phyloP scores from a whole-genome alignment of 1,140 invertebrate species.

The Archegozetes longisetosus region DNA sequence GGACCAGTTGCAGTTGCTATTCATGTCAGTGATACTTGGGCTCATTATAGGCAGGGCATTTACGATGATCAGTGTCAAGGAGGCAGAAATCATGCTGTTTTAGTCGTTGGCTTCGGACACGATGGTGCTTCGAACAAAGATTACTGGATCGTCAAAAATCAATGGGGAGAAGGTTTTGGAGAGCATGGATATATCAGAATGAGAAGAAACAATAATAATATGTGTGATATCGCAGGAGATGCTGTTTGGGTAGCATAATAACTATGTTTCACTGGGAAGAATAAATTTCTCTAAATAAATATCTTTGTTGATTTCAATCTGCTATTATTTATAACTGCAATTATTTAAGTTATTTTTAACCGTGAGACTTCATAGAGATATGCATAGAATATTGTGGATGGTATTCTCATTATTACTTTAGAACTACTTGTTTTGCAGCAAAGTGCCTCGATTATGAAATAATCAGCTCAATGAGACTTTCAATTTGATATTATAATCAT shows the following conservation, averaged over 20 bases:
- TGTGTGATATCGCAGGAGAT: slow-evolving; percentile 61
- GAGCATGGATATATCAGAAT: slow-evolving; percentile 69
- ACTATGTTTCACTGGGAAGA: too few species aligned
- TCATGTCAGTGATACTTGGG: slow-evolving; percentile 26
- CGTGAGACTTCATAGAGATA: too few species aligned
- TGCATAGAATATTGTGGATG: too few species aligned
- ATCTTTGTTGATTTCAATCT: too few species aligned
- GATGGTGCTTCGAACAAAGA: slow-evolving; percentile 17
- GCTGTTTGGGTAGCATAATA: slow-evolving; percentile 27
- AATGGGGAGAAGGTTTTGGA: slow-evolving; percentile 20
- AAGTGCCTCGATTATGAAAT: too few species aligned
- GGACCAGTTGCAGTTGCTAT: slow-evolving; percentile 40
- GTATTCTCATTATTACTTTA: too few species aligned
- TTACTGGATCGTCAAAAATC: slow-evolving; percentile 22
- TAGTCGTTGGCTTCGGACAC: slow-evolving; percentile 38
- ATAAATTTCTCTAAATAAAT: too few species aligned
- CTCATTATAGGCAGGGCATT: slow-evolving; percentile 11
- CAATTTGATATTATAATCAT: too few species aligned
- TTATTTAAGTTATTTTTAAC: too few species aligned
- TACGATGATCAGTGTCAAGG: slow-evolving; percentile 4
- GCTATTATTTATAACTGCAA: too few species aligned
- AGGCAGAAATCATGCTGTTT: slow-evolving; percentile 36
- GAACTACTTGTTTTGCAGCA: too few species aligned
- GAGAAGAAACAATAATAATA: slow-evolving; percentile 64
- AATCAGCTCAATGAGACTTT: too few species aligned